Evolutionary conservation across 2,888 invertebrate genomes (phyloP), one percentile per base, ranked within the genome.

Genomic region (Neoascia interrupta): DNA sequence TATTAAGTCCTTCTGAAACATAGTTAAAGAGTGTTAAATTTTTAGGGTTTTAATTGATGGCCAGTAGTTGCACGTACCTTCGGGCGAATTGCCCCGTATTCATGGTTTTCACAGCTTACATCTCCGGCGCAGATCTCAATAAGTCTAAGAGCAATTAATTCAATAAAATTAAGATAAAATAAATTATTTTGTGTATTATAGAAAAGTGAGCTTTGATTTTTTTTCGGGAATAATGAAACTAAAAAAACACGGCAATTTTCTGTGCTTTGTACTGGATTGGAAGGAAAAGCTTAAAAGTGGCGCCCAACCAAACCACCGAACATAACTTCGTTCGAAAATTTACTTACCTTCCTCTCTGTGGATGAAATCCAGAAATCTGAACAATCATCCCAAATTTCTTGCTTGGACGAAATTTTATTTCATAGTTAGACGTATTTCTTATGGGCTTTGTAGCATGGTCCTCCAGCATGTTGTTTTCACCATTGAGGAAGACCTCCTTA

Each of bases 351-450:
- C 87, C 86, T 82, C 85, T 86, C 81, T 87, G 84, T 18, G 85
- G 84, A 81, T 85, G 84, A 64, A 87, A 86, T 54, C 88, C 88
- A 23, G 85, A 84, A 80, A 88, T 86, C 72, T 87, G 86, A 76
- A 87, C 87, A 84, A 88, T 85, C 87, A 88, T 87, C 69, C 88
- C 87, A 74, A 86, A 84, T 73, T 87, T 88, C 81, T 85, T 85
- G 83, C 86, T 88, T 72, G 85, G 80, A 39, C 87, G 86, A 84
- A 87, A 88, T 81, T 85, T 85, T 18, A 87, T 86, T 73, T 85
- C 85, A 83, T 85, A 86, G 15, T 81, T 79, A 19, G 73, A 61
- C 6, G 66, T 19, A 23, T 61, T 79, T 21, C 31, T 54, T 6
- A 19, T 31, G 6, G 53, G 21, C n/a, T 16, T 61, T 10, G 41